Base-by-base conservation (phyloP, 2,888 invertebrate species). In the Fragum sueziense region DNA sequence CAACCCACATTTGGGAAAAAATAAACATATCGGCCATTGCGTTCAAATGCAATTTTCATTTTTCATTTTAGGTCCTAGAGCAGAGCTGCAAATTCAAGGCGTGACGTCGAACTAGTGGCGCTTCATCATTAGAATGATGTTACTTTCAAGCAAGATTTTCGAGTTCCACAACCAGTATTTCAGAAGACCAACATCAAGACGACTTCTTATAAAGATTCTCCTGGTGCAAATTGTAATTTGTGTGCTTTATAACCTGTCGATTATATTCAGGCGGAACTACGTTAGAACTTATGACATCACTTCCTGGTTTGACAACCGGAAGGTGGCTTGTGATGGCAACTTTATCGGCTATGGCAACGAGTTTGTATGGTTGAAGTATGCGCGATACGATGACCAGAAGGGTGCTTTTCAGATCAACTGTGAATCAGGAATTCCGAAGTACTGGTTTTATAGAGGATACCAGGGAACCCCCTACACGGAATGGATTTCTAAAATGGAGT, bases 281-380 rank as follows among this genome's bases (percentile, higher is more conserved):
- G 51, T 65, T 2, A 51, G 62, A 65, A 62, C 3, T 22, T 72
- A 31, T 72, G 72, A 72, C 65, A 14, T 62, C 27, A 2, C 29
- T 7, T 47, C 62, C 20, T 84, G 84, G 84, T 27, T 73, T 1
- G 57, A 65, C 14, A 47, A 69, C 31, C 74, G 61, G 17, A 47
- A 51, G 7, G 51, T 29, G 2, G 76, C 62, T 25, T 84, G 84
- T 69, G 70, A 65, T n/a, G 81, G 74, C 6, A 51, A 81, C 51
- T 80, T 84, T 65, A 76, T 52, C 22, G 84, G 79, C n/a, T 80
- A 74, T 61, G 80, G 76, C 22, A 67, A 81, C 41, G 76, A 84
- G 47, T 84, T 81, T 31, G 75, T 68, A 0, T 41, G 61, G 76
- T 33, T 84, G 25, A 65, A 67, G 25, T 69, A 76, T 62, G 78